Conservation (phyloP, 2,888 invertebrate species). For the Piscicola geometra region DNA sequence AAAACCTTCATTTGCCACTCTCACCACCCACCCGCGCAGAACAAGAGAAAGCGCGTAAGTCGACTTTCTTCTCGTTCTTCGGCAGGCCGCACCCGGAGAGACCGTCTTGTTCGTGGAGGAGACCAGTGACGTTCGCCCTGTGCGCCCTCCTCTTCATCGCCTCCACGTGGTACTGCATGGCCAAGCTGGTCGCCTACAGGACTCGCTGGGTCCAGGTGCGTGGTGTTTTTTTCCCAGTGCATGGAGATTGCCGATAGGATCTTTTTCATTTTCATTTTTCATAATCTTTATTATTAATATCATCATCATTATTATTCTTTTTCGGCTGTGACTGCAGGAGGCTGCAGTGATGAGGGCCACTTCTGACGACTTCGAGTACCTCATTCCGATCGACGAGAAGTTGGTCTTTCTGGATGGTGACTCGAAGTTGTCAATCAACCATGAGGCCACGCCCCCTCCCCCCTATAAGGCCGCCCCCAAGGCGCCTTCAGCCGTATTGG, state of each 20-base stretch:
- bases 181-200: constrained; percentile 4
- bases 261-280: too few species aligned
- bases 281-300: too few species aligned
- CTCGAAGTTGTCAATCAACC: background rate
- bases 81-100: too few species aligned
- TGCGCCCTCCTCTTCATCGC: background rate
- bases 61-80: too few species aligned
- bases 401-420: constrained; percentile 11
- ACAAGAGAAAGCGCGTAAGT: too few species aligned
- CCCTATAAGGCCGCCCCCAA: constrained; percentile 6
- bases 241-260: too few species aligned
- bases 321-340: background rate
- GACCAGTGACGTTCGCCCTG: background rate
- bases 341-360: background rate
- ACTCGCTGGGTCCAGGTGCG: background rate
- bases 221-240: too few species aligned
- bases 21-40: too few species aligned
- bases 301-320: background rate
- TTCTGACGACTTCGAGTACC: constrained; percentile 11
- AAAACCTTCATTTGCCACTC: too few species aligned
- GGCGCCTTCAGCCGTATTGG: background rate
- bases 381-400: constrained; percentile 31
- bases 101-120: constrained; percentile 16
- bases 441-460: constrained; percentile 6
- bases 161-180: constrained; percentile 26